A percentile compares a stretch with the other conserved stretches of the same genome.
Evolutionary conservation across 2,888 invertebrate species (phyloP).

Genomic region (Sclerodermus sp.): DNA sequence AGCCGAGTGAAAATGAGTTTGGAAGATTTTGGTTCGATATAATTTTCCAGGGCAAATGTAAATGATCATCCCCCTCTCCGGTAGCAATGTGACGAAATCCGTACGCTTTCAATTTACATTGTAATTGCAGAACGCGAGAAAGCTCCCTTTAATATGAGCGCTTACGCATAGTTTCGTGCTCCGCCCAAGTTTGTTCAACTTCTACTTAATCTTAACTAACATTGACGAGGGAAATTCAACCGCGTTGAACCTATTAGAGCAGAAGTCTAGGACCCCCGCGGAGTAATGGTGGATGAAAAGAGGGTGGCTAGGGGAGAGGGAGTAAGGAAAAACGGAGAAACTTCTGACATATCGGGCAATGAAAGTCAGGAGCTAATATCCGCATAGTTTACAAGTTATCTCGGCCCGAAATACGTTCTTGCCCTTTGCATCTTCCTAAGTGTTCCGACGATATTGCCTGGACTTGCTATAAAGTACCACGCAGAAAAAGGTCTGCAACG

Average conservation of each 20-base stretch:
- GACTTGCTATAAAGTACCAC: too few species aligned
- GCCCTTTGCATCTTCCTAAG: neutral
- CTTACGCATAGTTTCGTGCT: conserved; percentile 29
- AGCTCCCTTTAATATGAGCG: conserved; percentile 26
- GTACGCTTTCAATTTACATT: conserved; percentile 8
- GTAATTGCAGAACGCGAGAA: conserved; percentile 12
- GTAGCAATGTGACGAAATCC: neutral
- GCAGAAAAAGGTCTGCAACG: too few species aligned
- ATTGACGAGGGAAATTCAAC: conserved; percentile 8
- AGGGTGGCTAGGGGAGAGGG: conserved; percentile 11
- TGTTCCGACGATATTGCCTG: too few species aligned
- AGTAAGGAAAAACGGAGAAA: conserved; percentile 18
- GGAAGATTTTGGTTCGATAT: too few species aligned
- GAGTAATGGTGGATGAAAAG: conserved; percentile 1
- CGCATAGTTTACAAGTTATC: conserved; percentile 24
- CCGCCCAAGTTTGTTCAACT: conserved; percentile 27
- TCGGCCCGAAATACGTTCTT: neutral
- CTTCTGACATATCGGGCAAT: conserved; percentile 16
- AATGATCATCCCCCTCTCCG: too few species aligned
- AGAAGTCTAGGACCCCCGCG: conserved; percentile 1
- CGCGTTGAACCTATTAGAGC: conserved; percentile 6
- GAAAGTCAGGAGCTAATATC: conserved; percentile 25
- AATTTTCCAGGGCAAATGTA: too few species aligned
- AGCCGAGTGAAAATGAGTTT: too few species aligned
- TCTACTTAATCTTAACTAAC: conserved; percentile 33